Percentiles rank a stretch among this genome's conserved stretches.
Conservation (phyloP, 2,113 vertebrate genomes). For the Apteryx owenii region DNA sequence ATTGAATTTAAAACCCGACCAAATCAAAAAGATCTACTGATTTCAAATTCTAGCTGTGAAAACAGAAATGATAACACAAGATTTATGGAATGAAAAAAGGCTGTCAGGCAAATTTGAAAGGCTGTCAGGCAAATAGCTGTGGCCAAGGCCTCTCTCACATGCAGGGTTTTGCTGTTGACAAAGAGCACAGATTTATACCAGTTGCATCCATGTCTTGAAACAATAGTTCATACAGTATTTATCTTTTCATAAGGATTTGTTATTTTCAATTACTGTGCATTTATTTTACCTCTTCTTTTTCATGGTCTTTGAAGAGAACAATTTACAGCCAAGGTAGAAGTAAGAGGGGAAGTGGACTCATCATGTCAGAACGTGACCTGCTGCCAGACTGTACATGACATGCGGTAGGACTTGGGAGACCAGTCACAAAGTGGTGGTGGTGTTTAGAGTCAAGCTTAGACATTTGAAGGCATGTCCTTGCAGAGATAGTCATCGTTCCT, state of each 20-base stretch:
- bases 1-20: not conserved
- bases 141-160: not conserved
- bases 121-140: not conserved
- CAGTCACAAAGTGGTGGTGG: not conserved
- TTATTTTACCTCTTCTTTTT: not conserved
- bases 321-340: not conserved
- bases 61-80: not conserved
- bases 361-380: no score
- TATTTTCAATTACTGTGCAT: not conserved
- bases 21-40: not conserved
- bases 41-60: not conserved
- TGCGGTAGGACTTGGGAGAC: not conserved
- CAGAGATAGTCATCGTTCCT: not conserved
- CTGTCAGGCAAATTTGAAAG: not conserved
- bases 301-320: not conserved
- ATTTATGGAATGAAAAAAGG: not conserved
- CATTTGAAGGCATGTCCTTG: not conserved
- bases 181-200: not conserved
- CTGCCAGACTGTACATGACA: not conserved
- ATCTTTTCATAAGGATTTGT: not conserved
- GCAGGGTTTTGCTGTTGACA: not conserved
- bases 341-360: not conserved
- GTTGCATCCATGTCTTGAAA: not conserved
- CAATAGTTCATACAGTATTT: accelerated
- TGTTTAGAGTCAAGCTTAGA: not conserved